Evolutionary conservation across 2,113 vertebrate genomes (phyloP).

Genomic region (Sylvia atricapilla): DNA sequence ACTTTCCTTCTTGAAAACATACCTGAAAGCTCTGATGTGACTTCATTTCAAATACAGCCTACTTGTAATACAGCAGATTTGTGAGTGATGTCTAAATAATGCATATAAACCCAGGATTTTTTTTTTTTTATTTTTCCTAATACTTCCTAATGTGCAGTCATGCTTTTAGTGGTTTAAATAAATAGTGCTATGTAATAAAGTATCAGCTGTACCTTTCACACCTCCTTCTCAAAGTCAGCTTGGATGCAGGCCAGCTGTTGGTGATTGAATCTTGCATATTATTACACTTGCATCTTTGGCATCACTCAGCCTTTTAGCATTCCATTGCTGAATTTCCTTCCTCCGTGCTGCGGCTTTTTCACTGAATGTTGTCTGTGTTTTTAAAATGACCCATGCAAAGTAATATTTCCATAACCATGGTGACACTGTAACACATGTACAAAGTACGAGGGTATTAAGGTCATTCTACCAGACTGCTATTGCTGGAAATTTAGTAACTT

Average conservation of each 20-base stretch:
- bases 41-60: background rate
- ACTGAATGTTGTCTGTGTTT: background rate
- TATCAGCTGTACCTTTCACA: background rate
- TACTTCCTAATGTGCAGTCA: background rate
- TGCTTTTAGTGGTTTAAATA: background rate
- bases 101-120: background rate
- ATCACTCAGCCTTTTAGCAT: background rate
- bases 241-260: background rate
- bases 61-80: background rate
- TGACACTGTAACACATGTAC: background rate
- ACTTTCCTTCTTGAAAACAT: background rate
- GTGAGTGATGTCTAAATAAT: background rate
- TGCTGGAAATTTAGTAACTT: background rate
- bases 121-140: background rate
- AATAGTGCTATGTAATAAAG: background rate
- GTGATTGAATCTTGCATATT: background rate
- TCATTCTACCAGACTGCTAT: background rate
- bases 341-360: background rate
- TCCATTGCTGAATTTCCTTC: background rate
- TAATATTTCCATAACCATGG: constrained; percentile 21
- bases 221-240: background rate
- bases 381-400: background rate
- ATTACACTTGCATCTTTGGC: background rate
- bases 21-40: background rate
- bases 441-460: constrained; percentile 6